Conservation (phyloP, 1,140 invertebrate species). For the Aphidius ervi region DNA sequence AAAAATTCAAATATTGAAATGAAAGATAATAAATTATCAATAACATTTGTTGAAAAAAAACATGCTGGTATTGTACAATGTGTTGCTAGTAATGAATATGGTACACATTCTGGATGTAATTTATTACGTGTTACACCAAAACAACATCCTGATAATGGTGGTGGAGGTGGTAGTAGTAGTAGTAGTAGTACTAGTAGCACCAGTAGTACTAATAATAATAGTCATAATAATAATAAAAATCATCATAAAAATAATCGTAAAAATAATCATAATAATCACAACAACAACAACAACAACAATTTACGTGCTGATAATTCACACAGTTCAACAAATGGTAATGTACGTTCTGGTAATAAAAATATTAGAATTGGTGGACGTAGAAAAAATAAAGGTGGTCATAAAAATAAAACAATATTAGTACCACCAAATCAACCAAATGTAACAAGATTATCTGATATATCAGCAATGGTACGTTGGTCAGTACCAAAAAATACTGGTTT, state of each 20-base stretch:
- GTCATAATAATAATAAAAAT: no score
- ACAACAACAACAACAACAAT: no score
- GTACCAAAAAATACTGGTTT: slow-evolving; percentile 76
- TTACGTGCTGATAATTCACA: no score
- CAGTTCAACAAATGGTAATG: slow-evolving; percentile 17
- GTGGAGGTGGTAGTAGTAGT: slow-evolving; percentile 16
- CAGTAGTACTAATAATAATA: no score
- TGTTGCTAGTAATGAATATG: slow-evolving; percentile 78
- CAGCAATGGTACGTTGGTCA: slow-evolving; percentile 88
- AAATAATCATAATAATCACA: no score
- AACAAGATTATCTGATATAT: slow-evolving; percentile 78
- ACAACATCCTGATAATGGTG: slow-evolving; percentile 61
- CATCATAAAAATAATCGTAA: no score
- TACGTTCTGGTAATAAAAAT: slow-evolving; percentile 35
- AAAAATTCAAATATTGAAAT: slow-evolving; percentile 51
- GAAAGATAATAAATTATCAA: slow-evolving; percentile 57
- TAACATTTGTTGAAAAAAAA: slow-evolving; percentile 69
- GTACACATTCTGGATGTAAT: slow-evolving; percentile 59
- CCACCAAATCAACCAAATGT: slow-evolving; percentile 83
- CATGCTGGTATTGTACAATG: slow-evolving; percentile 88
- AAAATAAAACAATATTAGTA: slow-evolving; percentile 63
- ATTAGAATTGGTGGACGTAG: slow-evolving; percentile 43
- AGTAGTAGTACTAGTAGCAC: no score
- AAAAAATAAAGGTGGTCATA: slow-evolving; percentile 49
- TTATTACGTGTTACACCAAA: slow-evolving; percentile 70